Base-by-base conservation (phyloP, 2,113 vertebrate genomes). In the Grallaria varia region DNA sequence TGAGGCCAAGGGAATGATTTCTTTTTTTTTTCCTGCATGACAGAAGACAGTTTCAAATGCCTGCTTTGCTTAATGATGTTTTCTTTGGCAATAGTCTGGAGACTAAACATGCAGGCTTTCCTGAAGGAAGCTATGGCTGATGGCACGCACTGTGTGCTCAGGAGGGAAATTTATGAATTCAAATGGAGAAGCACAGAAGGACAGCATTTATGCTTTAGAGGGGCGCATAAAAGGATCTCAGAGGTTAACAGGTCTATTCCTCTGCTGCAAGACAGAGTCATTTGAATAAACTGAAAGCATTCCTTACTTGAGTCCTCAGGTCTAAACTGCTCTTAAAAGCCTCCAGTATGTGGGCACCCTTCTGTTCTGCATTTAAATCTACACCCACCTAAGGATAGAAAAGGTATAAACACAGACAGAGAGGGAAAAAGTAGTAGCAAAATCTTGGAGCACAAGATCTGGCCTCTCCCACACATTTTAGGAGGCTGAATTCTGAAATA, bases 271-370 rank as follows among this genome's bases (percentile, higher is more conserved):
- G n/a, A n/a, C 24, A 87, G 12, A 67, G 30, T 20, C 8, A 9
- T 17, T 20, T 23, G 53, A 74, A 62, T 5, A 66, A 89, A 42
- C 1, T 1, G 25, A 82, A 95, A 81, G 12, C 9, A 45, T 86
- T 86, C 13, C 59, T 0, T 2, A 44, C 12, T 56, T 44, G 37
- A 81, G 4, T 49, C 19, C 4, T 71, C 20, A 18, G 24, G n/a
- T 66, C 28, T 87, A 73, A 73, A 0, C 1, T 8, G 4, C 28
- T 31, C 20, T 84, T 71, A 50, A 71, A 87, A 74, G 14, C 11
- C 13, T 37, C 7, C 21, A 87, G n/a, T 35, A 33, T 39, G 8
- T 0, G 0, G 5, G 31, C 17, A 68, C 9, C 6, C 4, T 80
- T 31, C 40, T 60, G 18, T 52, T 86, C 59, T 55, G 30, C 24